phyloP scores from a whole-genome alignment of 2,888 invertebrate genomes.

The Altica lythri region DNA sequence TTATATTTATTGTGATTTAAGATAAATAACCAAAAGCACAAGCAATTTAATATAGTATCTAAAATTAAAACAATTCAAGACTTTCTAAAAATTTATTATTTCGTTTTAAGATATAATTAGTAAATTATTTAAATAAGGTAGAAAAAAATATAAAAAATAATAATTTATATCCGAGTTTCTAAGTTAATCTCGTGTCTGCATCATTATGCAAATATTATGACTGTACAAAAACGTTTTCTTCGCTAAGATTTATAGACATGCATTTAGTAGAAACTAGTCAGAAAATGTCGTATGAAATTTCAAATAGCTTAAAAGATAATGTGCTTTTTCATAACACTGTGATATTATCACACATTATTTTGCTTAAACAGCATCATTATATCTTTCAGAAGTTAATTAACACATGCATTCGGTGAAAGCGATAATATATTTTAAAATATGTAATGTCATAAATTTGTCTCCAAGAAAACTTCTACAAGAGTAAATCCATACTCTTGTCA shows the following conservation, averaged over 20 bases:
- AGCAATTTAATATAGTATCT: too few relatives aligned
- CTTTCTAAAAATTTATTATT: too few relatives aligned
- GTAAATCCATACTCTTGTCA: too few relatives aligned
- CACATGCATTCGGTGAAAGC: too few relatives aligned
- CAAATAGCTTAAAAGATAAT: slow-evolving; percentile 1
- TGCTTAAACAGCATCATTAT: too few relatives aligned
- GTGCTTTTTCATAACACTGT: slow-evolving; percentile 6
- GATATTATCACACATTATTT: slow-evolving; percentile 1
- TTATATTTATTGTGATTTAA: too few relatives aligned
- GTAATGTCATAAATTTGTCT: too few relatives aligned
- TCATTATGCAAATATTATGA: slow-evolving; percentile 37
- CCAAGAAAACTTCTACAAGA: too few relatives aligned
- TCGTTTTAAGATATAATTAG: slow-evolving; percentile 8
- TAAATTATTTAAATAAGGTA: slow-evolving; percentile 24
- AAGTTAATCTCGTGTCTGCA: slow-evolving; percentile 30
- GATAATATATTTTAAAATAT: too few relatives aligned
- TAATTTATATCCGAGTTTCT: slow-evolving; percentile 28
- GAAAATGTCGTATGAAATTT: slow-evolving; percentile 13
- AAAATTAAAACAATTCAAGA: too few relatives aligned
- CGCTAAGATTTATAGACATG: slow-evolving; percentile 30
- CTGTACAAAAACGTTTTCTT: slow-evolving; percentile 34
- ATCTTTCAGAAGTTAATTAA: too few relatives aligned
- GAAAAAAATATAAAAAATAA: slow-evolving; percentile 26
- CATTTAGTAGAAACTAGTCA: slow-evolving; percentile 26
- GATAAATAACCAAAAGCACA: too few relatives aligned